Base-by-base conservation (phyloP, 2,888 invertebrate genomes). In the Pandemis heparana region DNA sequence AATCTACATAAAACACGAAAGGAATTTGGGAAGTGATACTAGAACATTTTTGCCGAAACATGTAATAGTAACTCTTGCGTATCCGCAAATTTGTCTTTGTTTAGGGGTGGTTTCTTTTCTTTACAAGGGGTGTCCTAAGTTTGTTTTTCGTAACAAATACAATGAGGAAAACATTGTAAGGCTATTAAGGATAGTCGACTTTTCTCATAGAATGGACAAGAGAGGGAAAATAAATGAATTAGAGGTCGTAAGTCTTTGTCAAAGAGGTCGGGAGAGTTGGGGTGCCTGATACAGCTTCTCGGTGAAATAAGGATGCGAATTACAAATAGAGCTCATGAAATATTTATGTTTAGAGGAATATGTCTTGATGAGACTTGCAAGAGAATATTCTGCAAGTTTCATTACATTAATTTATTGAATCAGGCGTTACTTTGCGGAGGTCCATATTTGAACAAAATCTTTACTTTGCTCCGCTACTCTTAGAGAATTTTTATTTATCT, bases 181-280 rank as follows among this genome's bases (percentile, higher is more conserved):
- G n/a, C 51, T 56, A 41, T 23, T 32, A 43, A 23, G 53, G 56
- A 1, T 70, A 64, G 61, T 61, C 18, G 38, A 56, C 56, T 63
- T 4, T 32, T 46, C 68, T 18, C 9, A 18, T 32, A 8, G 41
- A 16, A 41, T 66, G 59, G 23, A 39, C 59, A 59, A 38, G 48
- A 46, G 10, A 60, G 9, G 51, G 61, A 51, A 67, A 62, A 56
- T 62, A 64, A 73, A 69, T 69, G 48, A 68, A 68, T 68, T 53
- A 53, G 53, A 53, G 56, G 64, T 64, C 60, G 64, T 74, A 69
- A 60, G 59, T 73, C 46, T 69, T 64, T 60, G 60, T 73, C 73
- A 32, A 32, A 63, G 51, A 59, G 59, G 3, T 73, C 68, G 46
- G 68, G 66, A 9, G 60, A 53, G 39, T 62, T 59, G 73, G 68